These are phyloP conservation scores for Melanotaenia nigrans DNA, from an alignment of 2,797 vertebrate species.

Conservation along the genomic window DNA sequence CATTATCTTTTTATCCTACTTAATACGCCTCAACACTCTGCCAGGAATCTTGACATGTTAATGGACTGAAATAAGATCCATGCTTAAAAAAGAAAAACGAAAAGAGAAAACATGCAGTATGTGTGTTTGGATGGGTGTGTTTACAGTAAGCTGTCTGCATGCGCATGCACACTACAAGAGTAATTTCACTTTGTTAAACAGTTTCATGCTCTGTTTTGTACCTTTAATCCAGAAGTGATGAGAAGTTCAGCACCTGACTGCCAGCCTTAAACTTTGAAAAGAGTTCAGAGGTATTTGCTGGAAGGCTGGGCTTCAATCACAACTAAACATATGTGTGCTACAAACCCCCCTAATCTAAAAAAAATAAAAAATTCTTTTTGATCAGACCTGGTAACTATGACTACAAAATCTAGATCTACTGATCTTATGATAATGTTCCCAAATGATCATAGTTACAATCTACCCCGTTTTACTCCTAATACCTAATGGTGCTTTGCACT, in stretches of 20 bases:
- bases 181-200: constrained; percentile 26
- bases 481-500: background rate
- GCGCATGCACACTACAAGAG: constrained; percentile 11
- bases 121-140: constrained; percentile 33
- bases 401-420: too few species aligned
- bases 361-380: too few species aligned
- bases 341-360: too few species aligned
- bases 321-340: too few species aligned
- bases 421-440: too few species aligned
- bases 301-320: background rate
- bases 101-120: background rate
- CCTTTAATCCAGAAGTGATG: constrained; percentile 28
- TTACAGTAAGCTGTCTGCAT: constrained; percentile 20
- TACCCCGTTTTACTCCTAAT: too few species aligned
- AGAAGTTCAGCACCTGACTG: constrained; percentile 23
- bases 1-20: constrained; percentile 47
- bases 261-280: background rate
- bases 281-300: constrained; percentile 7
- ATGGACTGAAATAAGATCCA: constrained; percentile 52
- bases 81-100: constrained; percentile 5
- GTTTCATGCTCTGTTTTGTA: constrained; percentile 27
- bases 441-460: too few species aligned
- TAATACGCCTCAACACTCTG: constrained; percentile 45
- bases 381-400: too few species aligned
- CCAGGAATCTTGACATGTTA: constrained; percentile 53